A percentile compares a stretch with the other conserved stretches of the same genome.
These are phyloP conservation scores for Laupala kohalensis DNA, from an alignment of 1,140 invertebrate species.

Conservation along the genomic window DNA sequence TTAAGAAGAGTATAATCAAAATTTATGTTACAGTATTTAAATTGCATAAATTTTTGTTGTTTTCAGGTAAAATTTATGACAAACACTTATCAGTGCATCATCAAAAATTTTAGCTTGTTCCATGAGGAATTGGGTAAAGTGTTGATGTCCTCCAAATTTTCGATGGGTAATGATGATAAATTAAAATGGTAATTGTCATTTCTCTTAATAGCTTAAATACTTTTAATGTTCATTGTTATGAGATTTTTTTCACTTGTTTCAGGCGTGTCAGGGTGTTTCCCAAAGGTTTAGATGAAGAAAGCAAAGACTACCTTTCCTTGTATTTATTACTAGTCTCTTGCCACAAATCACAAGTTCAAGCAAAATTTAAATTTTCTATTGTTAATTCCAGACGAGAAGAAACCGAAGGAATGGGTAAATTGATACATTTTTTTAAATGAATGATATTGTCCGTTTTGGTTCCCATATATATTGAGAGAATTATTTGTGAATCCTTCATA, in stretches of 20 bases:
- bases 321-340: slow-evolving; percentile 97
- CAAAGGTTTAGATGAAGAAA: slow-evolving; percentile 98
- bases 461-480: neutral
- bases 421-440: slow-evolving; percentile 2
- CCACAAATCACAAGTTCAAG: slow-evolving; percentile 98
- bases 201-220: neutral
- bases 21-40: no score
- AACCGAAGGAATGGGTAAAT: slow-evolving; percentile 95
- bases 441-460: neutral
- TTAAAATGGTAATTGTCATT: slow-evolving; percentile 76
- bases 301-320: slow-evolving; percentile 97
- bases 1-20: no score
- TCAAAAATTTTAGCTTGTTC: slow-evolving; percentile 99
- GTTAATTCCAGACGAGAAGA: slow-evolving; percentile 99
- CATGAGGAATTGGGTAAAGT: slow-evolving; percentile 99
- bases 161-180: slow-evolving; percentile 97
- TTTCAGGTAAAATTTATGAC: slow-evolving; percentile 97
- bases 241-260: slow-evolving; percentile 19
- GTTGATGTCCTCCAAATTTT: slow-evolving; percentile 97
- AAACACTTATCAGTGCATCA: slow-evolving; percentile 99
- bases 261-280: slow-evolving; percentile 98
- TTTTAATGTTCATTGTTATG: no score
- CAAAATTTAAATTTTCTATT: slow-evolving; percentile 99
- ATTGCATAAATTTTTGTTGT: no score
- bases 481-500: no score